Percentiles rank a stretch among this genome's conserved stretches.
Evolutionary conservation across 2,113 vertebrate genomes (phyloP).

Genomic region (Astatoreochromis straeleni): DNA sequence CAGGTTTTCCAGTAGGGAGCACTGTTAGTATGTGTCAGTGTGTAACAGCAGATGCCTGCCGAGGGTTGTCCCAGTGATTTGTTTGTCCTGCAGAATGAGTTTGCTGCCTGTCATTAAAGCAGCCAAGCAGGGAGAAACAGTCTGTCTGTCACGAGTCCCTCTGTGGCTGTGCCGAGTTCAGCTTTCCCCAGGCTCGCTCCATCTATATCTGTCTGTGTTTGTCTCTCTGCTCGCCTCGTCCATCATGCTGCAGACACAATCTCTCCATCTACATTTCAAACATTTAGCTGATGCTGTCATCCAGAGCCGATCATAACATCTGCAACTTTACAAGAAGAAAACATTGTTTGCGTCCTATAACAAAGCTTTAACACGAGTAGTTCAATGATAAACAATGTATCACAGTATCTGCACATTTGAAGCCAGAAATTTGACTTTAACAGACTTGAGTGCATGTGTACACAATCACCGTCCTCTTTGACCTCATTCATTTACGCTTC

Average conservation of each 20-base stretch:
- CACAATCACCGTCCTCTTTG: background rate
- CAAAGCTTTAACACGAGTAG: background rate
- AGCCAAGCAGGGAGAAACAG: constrained; percentile 9
- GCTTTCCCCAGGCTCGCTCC: background rate
- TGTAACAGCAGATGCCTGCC: background rate
- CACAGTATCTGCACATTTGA: background rate
- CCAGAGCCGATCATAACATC: background rate
- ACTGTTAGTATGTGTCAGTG: background rate
- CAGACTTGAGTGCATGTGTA: background rate
- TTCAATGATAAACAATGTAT: background rate
- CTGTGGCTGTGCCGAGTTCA: background rate
- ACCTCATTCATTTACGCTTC: background rate
- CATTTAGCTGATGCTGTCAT: background rate
- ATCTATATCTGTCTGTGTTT: background rate
- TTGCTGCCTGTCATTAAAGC: constrained; percentile 29
- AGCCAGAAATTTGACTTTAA: background rate
- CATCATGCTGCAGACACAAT: background rate
- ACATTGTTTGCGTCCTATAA: background rate
- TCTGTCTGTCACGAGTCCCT: constrained; percentile 14
- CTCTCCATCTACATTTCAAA: background rate
- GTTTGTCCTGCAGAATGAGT: constrained; percentile 2
- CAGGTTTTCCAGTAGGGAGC: background rate
- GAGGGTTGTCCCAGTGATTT: constrained; percentile 5
- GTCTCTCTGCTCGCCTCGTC: background rate
- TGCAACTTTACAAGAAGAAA: background rate